Conservation (phyloP, 2,113 vertebrate species). For the Dendrocopos noguchii region DNA sequence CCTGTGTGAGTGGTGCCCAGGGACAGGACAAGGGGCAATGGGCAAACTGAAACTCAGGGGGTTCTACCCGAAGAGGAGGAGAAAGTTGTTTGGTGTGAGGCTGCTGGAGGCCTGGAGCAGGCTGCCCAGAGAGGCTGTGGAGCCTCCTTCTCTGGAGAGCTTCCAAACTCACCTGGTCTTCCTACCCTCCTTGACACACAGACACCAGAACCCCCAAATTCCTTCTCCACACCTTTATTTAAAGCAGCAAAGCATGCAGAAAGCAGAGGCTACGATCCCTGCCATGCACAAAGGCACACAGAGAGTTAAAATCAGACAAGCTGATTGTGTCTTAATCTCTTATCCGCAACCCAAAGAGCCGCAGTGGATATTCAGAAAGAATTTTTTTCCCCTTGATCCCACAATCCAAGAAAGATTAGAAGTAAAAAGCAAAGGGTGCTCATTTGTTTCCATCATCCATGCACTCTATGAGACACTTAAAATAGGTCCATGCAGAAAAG, state of each 20-base stretch:
- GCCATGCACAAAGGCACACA: too few relatives aligned
- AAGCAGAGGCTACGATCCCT: too few relatives aligned
- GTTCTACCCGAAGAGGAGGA: too few relatives aligned
- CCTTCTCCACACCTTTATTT: not conserved
- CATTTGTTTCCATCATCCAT: not conserved
- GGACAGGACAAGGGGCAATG: too few relatives aligned
- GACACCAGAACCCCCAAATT: not conserved
- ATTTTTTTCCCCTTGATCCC: not conserved
- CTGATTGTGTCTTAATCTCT: not conserved
- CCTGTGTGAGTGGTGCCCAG: too few relatives aligned
- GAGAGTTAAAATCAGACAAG: not conserved
- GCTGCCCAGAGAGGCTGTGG: too few relatives aligned
- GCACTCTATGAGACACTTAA: not conserved
- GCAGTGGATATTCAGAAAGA: not conserved
- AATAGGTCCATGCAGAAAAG: rapidly evolving
- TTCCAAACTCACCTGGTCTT: too few relatives aligned
- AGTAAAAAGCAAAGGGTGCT: not conserved
- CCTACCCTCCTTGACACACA: too few relatives aligned
- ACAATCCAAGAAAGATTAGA: not conserved
- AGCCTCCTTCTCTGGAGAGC: too few relatives aligned
- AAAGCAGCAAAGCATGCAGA: rapidly evolving
- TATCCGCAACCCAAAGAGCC: not conserved
- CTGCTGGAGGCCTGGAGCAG: too few relatives aligned
- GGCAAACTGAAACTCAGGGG: too few relatives aligned
- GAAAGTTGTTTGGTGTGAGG: too few relatives aligned